Evolutionary conservation across 2,797 vertebrate genomes (phyloP).

Genomic region (Champsocephalus esox): DNA sequence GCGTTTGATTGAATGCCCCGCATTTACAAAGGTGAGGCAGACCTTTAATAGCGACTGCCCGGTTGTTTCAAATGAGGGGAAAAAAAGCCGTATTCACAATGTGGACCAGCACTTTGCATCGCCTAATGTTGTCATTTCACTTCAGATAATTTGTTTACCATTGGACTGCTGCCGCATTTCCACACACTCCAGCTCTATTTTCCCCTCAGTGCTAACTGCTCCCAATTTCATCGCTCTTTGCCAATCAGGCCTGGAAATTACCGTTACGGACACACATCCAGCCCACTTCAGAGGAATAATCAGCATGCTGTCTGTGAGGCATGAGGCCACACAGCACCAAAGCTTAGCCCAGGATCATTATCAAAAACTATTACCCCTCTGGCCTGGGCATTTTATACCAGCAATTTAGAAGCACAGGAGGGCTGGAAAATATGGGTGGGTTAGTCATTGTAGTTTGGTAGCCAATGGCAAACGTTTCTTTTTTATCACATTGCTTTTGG

Average conservation of each 20-base stretch:
- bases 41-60: constrained; percentile 31
- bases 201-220: constrained; percentile 73
- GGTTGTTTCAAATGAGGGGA: constrained; percentile 31
- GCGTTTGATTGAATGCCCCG: constrained; percentile 31
- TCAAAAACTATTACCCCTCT: constrained; percentile 77
- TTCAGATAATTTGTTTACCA: constrained; percentile 84
- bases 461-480: constrained; percentile 25
- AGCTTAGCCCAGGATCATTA: constrained; percentile 76
- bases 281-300: constrained; percentile 79
- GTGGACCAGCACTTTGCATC: constrained; percentile 58
- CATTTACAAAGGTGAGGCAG: constrained; percentile 23
- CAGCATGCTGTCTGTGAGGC: constrained; percentile 71
- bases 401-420: constrained; percentile 53
- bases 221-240: constrained; percentile 75
- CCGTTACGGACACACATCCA: constrained; percentile 74
- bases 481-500: constrained; percentile 25
- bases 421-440: constrained; percentile 34
- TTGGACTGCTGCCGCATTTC: constrained; percentile 69
- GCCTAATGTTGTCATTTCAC: constrained; percentile 79
- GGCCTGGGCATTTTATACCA: constrained; percentile 63
- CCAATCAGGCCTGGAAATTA: constrained; percentile 79
- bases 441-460: constrained; percentile 35
- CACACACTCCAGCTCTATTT: constrained; percentile 75
- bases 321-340: constrained; percentile 67
- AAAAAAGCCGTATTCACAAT: constrained; percentile 47